Base-by-base conservation (phyloP, 2,888 invertebrate species). In the Pandemis heparana region DNA sequence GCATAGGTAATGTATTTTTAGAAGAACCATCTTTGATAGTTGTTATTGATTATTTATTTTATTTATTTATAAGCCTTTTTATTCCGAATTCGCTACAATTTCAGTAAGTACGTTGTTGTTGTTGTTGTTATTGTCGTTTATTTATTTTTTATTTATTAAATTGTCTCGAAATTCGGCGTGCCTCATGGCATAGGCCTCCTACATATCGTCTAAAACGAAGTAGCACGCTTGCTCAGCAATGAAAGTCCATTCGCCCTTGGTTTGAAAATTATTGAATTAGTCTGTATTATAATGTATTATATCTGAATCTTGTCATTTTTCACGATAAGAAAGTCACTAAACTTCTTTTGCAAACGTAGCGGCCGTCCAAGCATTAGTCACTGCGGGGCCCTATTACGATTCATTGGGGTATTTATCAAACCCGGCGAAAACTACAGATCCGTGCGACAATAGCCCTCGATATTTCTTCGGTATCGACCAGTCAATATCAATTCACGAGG, bases 331-430 rank as follows among this genome's bases (percentile, higher is more conserved):
- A 53, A 62, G n/a, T 62, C 16, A 66, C 41, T 65, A 72, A 67
- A 53, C 53, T 60, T 71, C 66, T 39, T 66, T 61, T 67, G 72
- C 72, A 67, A 67, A 61, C 71, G 65, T n/a, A 48, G 66, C 64
- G 51, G 66, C 59, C 59, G 43, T 48, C 71, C 67, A 60, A 53
- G 56, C 74, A 69, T 74, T 74, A 70, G 10, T 65, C 74, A 70
- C 63, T 18, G 60, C 32, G 46, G 62, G n/a, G 48, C 48, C 51
- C 64, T 69, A 74, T 74, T 74, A 74, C 69, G 69, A 74, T 74
- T 74, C 74, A 70, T 74, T 69, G 69, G 69, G 64, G 60, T 74
- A 74, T 74, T 70, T 69, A 74, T 70, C 74, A 74, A 67, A 67
- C 69, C 48, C 48, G 48, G 38, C 67, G 67, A 67, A 67, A 67